These are phyloP conservation scores for Nesoenas mayeri DNA, from an alignment of 2,113 vertebrate genomes.

Conservation along the genomic window DNA sequence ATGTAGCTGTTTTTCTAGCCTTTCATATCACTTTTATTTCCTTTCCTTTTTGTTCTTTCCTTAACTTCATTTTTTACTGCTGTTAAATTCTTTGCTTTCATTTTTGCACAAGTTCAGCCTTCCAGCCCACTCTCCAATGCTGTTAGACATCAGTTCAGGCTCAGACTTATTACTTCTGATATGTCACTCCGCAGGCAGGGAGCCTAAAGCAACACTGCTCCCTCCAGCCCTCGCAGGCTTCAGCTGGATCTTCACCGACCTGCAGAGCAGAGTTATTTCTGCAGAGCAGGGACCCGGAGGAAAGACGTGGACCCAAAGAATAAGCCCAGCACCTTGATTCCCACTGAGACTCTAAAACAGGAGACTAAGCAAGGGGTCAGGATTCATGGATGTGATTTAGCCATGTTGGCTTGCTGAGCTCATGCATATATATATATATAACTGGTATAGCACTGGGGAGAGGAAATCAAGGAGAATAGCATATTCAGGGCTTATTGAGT, in stretches of 20 bases:
- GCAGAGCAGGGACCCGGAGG: neutral
- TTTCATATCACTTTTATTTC: conserved; percentile 42
- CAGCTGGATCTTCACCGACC: conserved; percentile 33
- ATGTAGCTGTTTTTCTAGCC: neutral
- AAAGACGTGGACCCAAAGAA: neutral
- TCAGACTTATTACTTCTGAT: conserved; percentile 67
- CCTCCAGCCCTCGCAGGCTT: conserved; percentile 50
- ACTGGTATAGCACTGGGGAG: neutral
- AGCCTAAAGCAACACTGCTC: conserved; percentile 65
- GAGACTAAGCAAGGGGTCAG: neutral
- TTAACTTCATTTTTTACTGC: conserved; percentile 64
- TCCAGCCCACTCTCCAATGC: neutral
- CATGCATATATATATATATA: neutral
- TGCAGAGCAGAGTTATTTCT: neutral
- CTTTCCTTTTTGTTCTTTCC: conserved; percentile 45
- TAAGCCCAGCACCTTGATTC: neutral
- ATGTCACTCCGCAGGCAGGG: conserved; percentile 54
- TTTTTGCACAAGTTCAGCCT: conserved; percentile 53
- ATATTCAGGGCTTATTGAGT: neutral
- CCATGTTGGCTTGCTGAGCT: neutral
- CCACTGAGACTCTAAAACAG: neutral
- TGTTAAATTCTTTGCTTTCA: conserved; percentile 60
- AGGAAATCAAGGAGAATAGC: neutral
- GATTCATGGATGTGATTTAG: neutral
- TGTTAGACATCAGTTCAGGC: conserved; percentile 50